Evolutionary conservation across 2,888 invertebrate genomes (phyloP).

Genomic region (Calliopum simillimum): DNA sequence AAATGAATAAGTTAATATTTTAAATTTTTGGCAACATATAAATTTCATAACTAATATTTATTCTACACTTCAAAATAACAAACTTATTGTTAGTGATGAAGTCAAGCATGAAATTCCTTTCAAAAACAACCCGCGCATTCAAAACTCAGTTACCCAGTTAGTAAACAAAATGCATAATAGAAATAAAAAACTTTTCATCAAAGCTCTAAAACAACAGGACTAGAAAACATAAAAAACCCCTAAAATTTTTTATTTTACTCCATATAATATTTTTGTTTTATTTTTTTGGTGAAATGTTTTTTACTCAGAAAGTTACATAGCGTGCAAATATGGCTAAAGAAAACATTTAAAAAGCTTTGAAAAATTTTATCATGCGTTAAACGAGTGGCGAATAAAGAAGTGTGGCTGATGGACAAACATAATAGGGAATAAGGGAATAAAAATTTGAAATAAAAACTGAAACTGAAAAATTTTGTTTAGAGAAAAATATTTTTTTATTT

Average conservation of each 20-base stretch:
- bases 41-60: neutral
- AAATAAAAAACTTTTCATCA: slow-evolving; percentile 6
- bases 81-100: neutral
- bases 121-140: neutral
- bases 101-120: slow-evolving; percentile 12
- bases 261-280: neutral
- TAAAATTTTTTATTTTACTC: neutral
- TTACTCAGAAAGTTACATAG: neutral
- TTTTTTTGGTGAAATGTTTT: slow-evolving; percentile 11
- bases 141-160: slow-evolving; percentile 20
- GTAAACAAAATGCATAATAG: neutral
- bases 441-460: neutral
- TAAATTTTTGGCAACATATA: too few relatives aligned
- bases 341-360: slow-evolving; percentile 34
- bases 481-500: too few relatives aligned
- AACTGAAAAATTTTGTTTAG: neutral
- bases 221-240: neutral
- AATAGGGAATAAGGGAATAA: neutral
- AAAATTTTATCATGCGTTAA: slow-evolving; percentile 35
- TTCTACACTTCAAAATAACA: neutral
- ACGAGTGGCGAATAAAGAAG: slow-evolving; percentile 4
- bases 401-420: neutral
- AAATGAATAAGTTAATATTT: too few relatives aligned
- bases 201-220: neutral
- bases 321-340: slow-evolving; percentile 1